Conservation (phyloP, 2,888 invertebrate genomes). For the Acanthoscelides obtectus region DNA sequence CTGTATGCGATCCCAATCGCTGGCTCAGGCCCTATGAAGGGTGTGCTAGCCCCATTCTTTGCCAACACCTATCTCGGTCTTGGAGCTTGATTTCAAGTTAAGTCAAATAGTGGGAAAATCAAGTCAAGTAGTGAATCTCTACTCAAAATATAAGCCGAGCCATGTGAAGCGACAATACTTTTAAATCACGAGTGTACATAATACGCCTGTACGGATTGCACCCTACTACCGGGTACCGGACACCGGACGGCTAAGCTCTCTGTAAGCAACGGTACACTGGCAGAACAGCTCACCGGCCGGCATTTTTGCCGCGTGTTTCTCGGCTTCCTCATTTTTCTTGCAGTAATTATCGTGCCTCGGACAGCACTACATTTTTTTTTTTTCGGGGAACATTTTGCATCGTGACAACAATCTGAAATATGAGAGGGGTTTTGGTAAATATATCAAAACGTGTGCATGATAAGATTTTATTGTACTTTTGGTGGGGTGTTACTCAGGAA, state of each 20-base stretch:
- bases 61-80: no score
- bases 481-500: no score
- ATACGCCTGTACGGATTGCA: not conserved
- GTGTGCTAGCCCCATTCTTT: no score
- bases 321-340: not conserved
- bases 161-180: not conserved
- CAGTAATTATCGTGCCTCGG: not conserved
- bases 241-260: not conserved
- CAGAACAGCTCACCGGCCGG: no score
- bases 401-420: not conserved
- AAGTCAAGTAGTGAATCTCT: no score
- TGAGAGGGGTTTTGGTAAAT: not conserved
- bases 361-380: not conserved
- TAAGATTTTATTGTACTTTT: no score
- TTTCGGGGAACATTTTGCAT: not conserved
- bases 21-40: no score
- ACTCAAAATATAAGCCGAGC: no score
- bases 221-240: not conserved
- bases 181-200: not conserved
- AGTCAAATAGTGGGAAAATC: no score
- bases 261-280: not conserved
- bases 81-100: no score
- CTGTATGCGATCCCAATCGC: no score
- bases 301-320: not conserved
- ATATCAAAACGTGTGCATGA: no score